Evolutionary conservation across 2,888 invertebrate genomes (phyloP), one percentile per base, ranked within the genome.

Genomic region (Calliphora vomitoria): DNA sequence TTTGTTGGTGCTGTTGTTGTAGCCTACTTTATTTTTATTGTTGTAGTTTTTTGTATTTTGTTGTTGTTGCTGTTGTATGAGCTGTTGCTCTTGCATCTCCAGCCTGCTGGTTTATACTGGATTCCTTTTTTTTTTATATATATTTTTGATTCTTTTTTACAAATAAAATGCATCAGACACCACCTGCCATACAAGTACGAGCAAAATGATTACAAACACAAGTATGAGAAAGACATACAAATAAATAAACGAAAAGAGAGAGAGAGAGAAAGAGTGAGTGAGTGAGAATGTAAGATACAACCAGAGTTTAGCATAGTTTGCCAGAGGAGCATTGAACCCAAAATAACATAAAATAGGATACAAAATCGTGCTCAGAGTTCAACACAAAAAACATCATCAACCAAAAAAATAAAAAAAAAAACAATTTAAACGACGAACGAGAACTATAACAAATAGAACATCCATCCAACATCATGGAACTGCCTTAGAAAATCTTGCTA

Each of bases 251-350:
- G 6, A n/a, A 35, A 35, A 62, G 0, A n/a, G 35, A 35, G 8
- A 62, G 8, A 35, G 60, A 62, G 55, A 55, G 8, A 55, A 20
- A 20, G 18, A 25, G 25, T n/a, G n/a, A 20, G 31, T 20, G 18
- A 58, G 25, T 15, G n/a, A 35, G 31, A 62, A 31, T 35, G 31
- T 47, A 47, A 79, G 35, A 55, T 78, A 55, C 66, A 78, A 55
- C 41, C 31, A 64, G 50, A 82, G 47, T 82, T 74, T 35, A 68
- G 66, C 78, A 75, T 68, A 86, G 71, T 82, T 86, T 78, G 66
- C 68, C 66, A 50, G 50, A 82, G 82, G 82, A 69, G 82, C 86
- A 82, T 79, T 86, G 86, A 86, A 86, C 86, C 71, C 78, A 55
- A 74, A 71, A 78, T 50, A 68, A 64, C 71, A 68, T 78, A 74